Evolutionary conservation across 1,140 invertebrate species (phyloP).

Genomic region (Aleiodes sp.): DNA sequence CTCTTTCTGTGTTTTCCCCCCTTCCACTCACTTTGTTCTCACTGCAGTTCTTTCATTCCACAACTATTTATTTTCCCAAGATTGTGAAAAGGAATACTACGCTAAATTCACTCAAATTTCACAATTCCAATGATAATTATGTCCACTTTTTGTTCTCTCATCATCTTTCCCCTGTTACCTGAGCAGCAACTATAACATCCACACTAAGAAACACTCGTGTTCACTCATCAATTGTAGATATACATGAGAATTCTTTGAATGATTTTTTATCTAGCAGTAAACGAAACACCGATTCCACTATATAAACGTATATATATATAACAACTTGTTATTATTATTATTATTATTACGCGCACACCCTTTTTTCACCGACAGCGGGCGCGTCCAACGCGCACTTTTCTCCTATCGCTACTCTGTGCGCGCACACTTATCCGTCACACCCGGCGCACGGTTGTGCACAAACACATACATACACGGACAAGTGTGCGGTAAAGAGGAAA

Average conservation of each 20-base stretch:
- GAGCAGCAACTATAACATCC: not conserved
- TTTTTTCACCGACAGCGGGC: slow-evolving; percentile 34
- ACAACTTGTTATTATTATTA: not conserved
- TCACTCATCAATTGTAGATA: not conserved
- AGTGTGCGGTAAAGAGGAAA: slow-evolving; percentile 7
- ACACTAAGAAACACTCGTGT: not conserved
- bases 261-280: not conserved
- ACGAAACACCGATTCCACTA: not conserved
- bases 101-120: too few relatives aligned
- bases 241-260: not conserved
- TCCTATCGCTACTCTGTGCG: slow-evolving; percentile 7
- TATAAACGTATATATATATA: not conserved
- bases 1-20: not conserved
- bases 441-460: slow-evolving; percentile 28
- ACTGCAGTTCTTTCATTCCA: not conserved
- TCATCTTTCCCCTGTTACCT: not conserved
- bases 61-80: not conserved
- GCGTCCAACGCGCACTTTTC: slow-evolving; percentile 26
- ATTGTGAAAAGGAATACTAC: not conserved
- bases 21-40: not conserved
- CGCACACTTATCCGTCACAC: slow-evolving; percentile 34
- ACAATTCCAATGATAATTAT: not conserved
- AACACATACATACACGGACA: slow-evolving; percentile 6
- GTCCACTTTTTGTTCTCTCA: not conserved
- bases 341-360: slow-evolving; percentile 34